Conservation (phyloP, 1,140 invertebrate genomes). For the Drosophila mojavensis region DNA sequence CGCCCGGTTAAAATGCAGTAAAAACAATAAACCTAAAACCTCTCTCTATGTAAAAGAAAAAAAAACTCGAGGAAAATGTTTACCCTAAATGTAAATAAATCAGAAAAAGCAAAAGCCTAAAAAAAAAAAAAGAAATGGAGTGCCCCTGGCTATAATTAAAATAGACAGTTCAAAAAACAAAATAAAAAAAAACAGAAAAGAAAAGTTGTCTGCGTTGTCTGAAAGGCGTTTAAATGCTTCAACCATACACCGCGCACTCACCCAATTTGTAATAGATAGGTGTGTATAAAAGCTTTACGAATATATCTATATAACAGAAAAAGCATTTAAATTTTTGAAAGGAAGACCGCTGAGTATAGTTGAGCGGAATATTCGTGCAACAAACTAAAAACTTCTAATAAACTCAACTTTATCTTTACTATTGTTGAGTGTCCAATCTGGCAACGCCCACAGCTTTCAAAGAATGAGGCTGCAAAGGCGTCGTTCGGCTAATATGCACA, state of each 20-base stretch:
- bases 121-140: slow-evolving; percentile 31
- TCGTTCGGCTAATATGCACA: neutral
- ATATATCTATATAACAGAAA: neutral
- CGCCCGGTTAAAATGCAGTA: slow-evolving; percentile 49
- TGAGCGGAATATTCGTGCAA: too few species aligned
- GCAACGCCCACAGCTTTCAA: slow-evolving; percentile 15
- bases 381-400: too few species aligned
- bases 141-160: slow-evolving; percentile 44
- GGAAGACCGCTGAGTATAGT: neutral
- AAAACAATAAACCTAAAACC: slow-evolving; percentile 42
- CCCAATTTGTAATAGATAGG: slow-evolving; percentile 25
- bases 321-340: neutral
- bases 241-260: slow-evolving; percentile 14
- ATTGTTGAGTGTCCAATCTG: slow-evolving; percentile 16
- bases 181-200: slow-evolving; percentile 4
- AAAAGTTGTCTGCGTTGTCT: slow-evolving; percentile 34
- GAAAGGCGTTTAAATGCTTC: slow-evolving; percentile 23
- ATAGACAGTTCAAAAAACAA: slow-evolving; percentile 29
- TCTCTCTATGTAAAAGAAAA: slow-evolving; percentile 13
- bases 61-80: slow-evolving; percentile 36
- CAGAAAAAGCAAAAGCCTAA: slow-evolving; percentile 18
- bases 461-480: slow-evolving; percentile 1
- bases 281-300: neutral
- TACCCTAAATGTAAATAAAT: slow-evolving; percentile 37
- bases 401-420: too few species aligned